A percentile compares a stretch with the other conserved stretches of the same genome.
These are phyloP conservation scores for Catajapyx aquilonaris DNA, from an alignment of 1,140 invertebrate genomes.

Conservation along the genomic window DNA sequence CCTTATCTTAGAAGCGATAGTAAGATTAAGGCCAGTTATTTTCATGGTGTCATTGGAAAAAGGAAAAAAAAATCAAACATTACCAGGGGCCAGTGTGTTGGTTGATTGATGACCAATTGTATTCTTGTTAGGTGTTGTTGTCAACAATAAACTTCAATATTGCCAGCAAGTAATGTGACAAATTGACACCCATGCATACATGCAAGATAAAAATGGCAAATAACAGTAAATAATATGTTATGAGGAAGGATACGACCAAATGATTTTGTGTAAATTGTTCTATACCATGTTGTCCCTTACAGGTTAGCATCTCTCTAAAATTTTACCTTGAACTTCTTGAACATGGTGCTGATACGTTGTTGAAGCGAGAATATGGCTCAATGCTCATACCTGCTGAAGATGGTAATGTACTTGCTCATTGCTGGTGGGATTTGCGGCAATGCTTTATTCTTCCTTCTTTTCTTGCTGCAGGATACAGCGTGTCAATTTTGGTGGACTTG, in stretches of 20 bases:
- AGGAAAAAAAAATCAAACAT: too few species aligned
- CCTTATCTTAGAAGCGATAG: background rate
- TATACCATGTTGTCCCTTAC: too few species aligned
- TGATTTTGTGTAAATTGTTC: too few species aligned
- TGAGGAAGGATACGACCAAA: too few species aligned
- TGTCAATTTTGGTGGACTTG: constrained; percentile 81
- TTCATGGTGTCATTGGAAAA: background rate
- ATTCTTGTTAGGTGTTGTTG: too few species aligned
- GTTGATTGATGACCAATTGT: too few species aligned
- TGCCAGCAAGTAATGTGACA: too few species aligned
- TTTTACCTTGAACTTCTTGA: constrained; percentile 97
- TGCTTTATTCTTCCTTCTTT: constrained; percentile 10
- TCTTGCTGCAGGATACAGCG: constrained; percentile 58
- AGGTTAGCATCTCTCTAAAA: constrained; percentile 95
- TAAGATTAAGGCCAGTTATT: background rate
- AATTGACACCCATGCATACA: too few species aligned
- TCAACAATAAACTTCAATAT: too few species aligned
- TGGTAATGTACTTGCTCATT: constrained; percentile 29
- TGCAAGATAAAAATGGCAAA: too few species aligned
- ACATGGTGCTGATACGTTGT: constrained; percentile 90
- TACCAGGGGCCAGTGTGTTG: too few species aligned
- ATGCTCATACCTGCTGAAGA: constrained; percentile 62
- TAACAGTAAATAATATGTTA: too few species aligned
- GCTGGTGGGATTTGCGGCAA: background rate
- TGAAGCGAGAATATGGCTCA: constrained; percentile 76